These are phyloP conservation scores for Endotricha flammealis DNA, from an alignment of 2,888 invertebrate species.

Conservation along the genomic window DNA sequence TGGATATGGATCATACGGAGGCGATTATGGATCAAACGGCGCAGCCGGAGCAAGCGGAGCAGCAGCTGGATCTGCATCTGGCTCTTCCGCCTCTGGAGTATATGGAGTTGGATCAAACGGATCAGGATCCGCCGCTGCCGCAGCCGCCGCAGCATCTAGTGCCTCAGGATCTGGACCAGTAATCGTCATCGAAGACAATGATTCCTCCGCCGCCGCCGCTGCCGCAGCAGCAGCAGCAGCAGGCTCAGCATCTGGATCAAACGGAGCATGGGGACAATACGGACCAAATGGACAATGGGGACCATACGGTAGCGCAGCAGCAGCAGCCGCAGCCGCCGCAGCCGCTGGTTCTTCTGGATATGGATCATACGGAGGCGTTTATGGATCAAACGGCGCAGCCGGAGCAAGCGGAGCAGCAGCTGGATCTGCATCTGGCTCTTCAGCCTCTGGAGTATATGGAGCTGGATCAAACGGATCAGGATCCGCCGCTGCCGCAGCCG, in stretches of 20 bases:
- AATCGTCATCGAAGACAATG: neutral
- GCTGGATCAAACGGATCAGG: too few relatives aligned
- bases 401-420: neutral
- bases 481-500: too few relatives aligned
- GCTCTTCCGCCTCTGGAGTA: constrained; percentile 1
- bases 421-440: neutral
- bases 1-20: neutral
- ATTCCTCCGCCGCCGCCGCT: constrained; percentile 13
- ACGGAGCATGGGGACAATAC: constrained; percentile 10
- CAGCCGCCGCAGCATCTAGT: constrained; percentile 12
- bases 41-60: constrained; percentile 7
- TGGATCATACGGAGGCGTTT: neutral
- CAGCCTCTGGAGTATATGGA: neutral
- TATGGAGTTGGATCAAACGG: constrained; percentile 1
- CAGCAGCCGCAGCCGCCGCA: constrained; percentile 13
- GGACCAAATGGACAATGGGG: constrained; percentile 12
- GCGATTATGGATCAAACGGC: neutral
- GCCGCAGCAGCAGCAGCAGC: constrained; percentile 15
- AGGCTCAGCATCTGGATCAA: constrained; percentile 10
- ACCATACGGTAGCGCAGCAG: constrained; percentile 13
- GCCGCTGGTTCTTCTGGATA: constrained; percentile 3
- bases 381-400: constrained; percentile 4
- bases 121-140: constrained; percentile 9
- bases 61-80: constrained; percentile 3
- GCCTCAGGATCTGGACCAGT: constrained; percentile 7